Percentiles rank a stretch among this genome's conserved stretches.
These are phyloP conservation scores for Lepidochrysops patricia DNA, from an alignment of 2,888 invertebrate genomes.

Conservation along the genomic window DNA sequence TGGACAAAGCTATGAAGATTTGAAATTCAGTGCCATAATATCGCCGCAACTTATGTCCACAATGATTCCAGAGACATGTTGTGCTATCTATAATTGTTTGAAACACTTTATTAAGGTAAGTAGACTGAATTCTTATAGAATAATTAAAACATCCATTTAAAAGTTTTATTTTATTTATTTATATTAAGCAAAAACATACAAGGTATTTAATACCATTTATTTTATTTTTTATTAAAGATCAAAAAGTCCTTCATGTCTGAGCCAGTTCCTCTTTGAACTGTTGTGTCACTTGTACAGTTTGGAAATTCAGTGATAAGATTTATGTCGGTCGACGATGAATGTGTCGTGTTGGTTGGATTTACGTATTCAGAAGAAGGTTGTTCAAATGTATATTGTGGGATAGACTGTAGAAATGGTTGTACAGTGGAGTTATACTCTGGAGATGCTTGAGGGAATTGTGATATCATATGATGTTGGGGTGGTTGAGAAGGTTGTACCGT, in stretches of 20 bases:
- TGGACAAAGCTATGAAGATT: slow-evolving; percentile 23
- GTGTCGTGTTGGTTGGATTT: slow-evolving; percentile 2
- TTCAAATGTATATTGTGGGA: slow-evolving; percentile 7
- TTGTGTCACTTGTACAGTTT: slow-evolving; percentile 5
- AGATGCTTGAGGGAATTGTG: slow-evolving; percentile 9
- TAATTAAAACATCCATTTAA: slow-evolving; percentile 14
- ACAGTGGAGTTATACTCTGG: background rate
- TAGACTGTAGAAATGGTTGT: slow-evolving; percentile 7
- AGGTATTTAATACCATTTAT: slow-evolving; percentile 4
- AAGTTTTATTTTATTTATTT: slow-evolving; percentile 15
- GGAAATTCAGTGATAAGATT: slow-evolving; percentile 8
- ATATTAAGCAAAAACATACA: slow-evolving; percentile 6
- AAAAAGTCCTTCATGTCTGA: slow-evolving; percentile 8
- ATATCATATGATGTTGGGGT: slow-evolving; percentile 6
- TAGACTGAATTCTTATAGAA: slow-evolving; percentile 9
- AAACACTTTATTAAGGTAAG: slow-evolving; percentile 16
- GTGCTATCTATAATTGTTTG: slow-evolving; percentile 19
- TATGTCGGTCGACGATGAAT: slow-evolving; percentile 2
- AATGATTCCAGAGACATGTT: slow-evolving; percentile 22
- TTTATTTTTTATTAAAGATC: slow-evolving; percentile 8
- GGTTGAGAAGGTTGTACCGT: slow-evolving; percentile 11
- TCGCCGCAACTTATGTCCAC: slow-evolving; percentile 21
- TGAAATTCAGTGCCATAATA: slow-evolving; percentile 21
- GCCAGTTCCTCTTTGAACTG: slow-evolving; percentile 2
- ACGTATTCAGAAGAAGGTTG: slow-evolving; percentile 1